Evolutionary conservation across 1,140 invertebrate species (phyloP).

Genomic region (Coenobita brevimanus): DNA sequence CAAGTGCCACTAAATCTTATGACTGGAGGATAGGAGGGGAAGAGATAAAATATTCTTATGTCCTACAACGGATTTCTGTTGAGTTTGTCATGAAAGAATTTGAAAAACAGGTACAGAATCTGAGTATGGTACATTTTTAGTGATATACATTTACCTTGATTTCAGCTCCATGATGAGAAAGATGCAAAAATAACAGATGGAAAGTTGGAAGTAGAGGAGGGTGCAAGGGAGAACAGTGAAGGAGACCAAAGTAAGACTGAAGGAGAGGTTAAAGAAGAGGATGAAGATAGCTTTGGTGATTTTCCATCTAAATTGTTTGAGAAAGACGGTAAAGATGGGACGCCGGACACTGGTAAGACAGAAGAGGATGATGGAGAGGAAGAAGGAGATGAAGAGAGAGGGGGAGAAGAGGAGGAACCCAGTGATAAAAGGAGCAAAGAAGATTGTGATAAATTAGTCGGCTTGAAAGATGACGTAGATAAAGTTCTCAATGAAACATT

Average conservation of each 20-base stretch:
- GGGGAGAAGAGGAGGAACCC: background rate
- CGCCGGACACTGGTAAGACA: conserved; percentile 31
- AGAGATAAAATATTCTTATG: too few species aligned
- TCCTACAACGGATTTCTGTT: too few species aligned
- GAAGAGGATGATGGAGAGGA: conserved; percentile 70
- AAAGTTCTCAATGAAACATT: too few species aligned
- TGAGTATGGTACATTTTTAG: too few species aligned
- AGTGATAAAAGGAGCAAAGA: too few species aligned
- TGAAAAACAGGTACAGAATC: too few species aligned
- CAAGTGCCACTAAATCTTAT: too few species aligned
- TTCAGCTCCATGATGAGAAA: background rate
- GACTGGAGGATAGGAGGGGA: too few species aligned
- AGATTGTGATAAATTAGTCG: too few species aligned
- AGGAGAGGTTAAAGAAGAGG: background rate
- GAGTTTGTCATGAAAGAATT: too few species aligned
- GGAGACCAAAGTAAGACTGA: background rate
- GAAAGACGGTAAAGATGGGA: conserved; percentile 53
- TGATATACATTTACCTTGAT: background rate
- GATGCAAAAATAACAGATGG: background rate
- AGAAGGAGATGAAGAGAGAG: conserved; percentile 71
- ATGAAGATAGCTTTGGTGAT: conserved; percentile 28
- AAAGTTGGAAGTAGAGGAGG: background rate
- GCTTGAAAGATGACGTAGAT: too few species aligned
- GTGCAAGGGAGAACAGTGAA: background rate
- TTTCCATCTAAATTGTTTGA: background rate